Evolutionary conservation across 2,888 invertebrate species (phyloP).

Genomic region (Andricus quercusramuli): DNA sequence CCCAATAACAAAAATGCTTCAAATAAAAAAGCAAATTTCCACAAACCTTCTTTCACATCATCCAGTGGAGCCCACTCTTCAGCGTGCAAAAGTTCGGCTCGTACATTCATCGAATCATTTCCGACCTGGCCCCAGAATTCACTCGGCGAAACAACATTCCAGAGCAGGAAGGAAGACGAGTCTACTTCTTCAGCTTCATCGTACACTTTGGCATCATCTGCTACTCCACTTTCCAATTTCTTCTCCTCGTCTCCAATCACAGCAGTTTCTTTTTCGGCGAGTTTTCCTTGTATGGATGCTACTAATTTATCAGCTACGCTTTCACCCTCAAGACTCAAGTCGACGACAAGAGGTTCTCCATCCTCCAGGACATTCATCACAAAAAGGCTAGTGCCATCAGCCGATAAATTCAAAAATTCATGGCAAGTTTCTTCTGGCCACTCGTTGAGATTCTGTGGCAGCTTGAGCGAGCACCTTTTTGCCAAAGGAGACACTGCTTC

Average conservation of each 20-base stretch:
- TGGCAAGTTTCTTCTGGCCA: constrained; percentile 85
- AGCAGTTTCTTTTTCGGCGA: neutral
- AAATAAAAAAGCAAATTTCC: no score
- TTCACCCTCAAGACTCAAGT: constrained; percentile 82
- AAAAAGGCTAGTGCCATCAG: constrained; percentile 86
- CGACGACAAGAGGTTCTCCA: constrained; percentile 84
- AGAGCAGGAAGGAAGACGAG: no score
- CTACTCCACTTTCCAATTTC: constrained; percentile 55
- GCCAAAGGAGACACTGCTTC: constrained; percentile 82
- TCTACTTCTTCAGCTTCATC: constrained; percentile 61
- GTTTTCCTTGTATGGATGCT: constrained; percentile 58
- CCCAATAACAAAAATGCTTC: no score
- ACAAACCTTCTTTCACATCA: neutral
- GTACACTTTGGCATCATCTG: constrained; percentile 56
- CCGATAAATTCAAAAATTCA: constrained; percentile 85
- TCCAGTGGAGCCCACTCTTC: neutral
- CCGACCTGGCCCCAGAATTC: constrained; percentile 76
- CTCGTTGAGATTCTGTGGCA: constrained; percentile 80
- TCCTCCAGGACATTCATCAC: constrained; percentile 85
- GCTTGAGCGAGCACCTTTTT: constrained; percentile 82
- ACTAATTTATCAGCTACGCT: constrained; percentile 84
- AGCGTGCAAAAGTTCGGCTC: neutral
- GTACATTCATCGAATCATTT: constrained; percentile 64
- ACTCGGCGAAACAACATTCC: constrained; percentile 63
- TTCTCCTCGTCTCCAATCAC: neutral